These are phyloP conservation scores for Phoxinus dragarum DNA, from an alignment of 2,797 vertebrate genomes.

Conservation along the genomic window DNA sequence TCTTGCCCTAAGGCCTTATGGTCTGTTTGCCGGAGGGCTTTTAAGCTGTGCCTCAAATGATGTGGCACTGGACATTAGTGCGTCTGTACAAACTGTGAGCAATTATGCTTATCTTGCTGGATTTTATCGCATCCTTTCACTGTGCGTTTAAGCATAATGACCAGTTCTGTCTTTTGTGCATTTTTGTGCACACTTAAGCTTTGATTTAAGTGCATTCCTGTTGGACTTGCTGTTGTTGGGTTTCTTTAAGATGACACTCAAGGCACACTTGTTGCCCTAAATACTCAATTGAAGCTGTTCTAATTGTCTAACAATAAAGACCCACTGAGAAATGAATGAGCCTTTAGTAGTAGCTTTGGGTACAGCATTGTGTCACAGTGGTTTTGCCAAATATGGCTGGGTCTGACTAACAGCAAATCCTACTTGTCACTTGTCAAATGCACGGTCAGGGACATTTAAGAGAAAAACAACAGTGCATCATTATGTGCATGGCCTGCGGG, in stretches of 20 bases:
- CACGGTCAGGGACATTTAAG: slow-evolving; percentile 57
- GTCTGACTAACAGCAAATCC: slow-evolving; percentile 16
- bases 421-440: slow-evolving; percentile 51
- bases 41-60: slow-evolving; percentile 37
- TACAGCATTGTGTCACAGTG: not conserved
- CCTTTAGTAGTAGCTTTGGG: not conserved
- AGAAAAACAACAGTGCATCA: slow-evolving; percentile 22
- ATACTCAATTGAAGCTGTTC: slow-evolving; percentile 7
- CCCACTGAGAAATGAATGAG: not conserved
- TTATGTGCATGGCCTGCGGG: slow-evolving; percentile 38
- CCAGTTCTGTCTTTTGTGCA: not conserved
- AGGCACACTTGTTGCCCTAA: slow-evolving; percentile 28
- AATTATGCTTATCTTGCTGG: slow-evolving; percentile 6
- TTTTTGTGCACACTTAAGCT: not conserved
- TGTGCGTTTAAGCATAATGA: not conserved
- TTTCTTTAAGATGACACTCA: slow-evolving; percentile 10
- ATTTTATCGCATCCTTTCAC: not conserved
- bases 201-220: slow-evolving; percentile 21
- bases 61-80: slow-evolving; percentile 27
- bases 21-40: slow-evolving; percentile 29
- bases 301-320: slow-evolving; percentile 13
- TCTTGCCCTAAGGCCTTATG: slow-evolving; percentile 23
- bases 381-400: not conserved
- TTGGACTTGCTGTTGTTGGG: not conserved
- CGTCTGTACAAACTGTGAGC: slow-evolving; percentile 10